Evolutionary conservation across 2,113 vertebrate species (phyloP).

Genomic region (Echinops telfairi): DNA sequence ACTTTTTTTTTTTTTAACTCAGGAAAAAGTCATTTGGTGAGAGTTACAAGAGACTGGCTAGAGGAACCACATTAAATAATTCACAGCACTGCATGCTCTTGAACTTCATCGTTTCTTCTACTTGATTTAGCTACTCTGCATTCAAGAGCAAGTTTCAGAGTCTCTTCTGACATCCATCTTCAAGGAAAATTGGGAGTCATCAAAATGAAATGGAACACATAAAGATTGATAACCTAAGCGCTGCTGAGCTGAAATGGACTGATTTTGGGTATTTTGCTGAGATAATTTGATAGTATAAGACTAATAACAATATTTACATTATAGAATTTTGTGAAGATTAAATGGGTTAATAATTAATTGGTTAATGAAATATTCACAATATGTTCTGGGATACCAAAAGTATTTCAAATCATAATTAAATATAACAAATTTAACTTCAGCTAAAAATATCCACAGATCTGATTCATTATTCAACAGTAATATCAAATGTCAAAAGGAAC

Average conservation of each 20-base stretch:
- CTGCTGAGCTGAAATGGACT: neutral
- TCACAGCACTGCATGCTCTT: too few relatives aligned
- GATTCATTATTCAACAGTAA: too few relatives aligned
- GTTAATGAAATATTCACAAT: neutral
- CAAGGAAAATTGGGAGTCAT: neutral
- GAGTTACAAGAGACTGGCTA: too few relatives aligned
- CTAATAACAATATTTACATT: slow-evolving; percentile 8
- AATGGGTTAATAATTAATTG: neutral
- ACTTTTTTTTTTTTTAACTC: too few relatives aligned
- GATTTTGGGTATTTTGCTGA: neutral
- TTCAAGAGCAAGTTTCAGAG: neutral
- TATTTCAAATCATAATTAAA: too few relatives aligned
- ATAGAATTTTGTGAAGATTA: slow-evolving; percentile 47
- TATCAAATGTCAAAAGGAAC: too few relatives aligned
- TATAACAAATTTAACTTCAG: too few relatives aligned
- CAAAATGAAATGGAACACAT: neutral
- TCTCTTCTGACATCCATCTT: too few relatives aligned
- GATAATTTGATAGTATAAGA: neutral
- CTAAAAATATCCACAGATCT: too few relatives aligned
- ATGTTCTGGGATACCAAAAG: neutral
- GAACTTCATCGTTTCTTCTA: neutral
- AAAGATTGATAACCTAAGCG: neutral
- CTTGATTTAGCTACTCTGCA: neutral
- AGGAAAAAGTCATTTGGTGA: too few relatives aligned
- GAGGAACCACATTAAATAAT: too few relatives aligned